A percentile compares a stretch with the other conserved stretches of the same genome.
phyloP scores from a whole-genome alignment of 2,797 vertebrate genomes.

The Crenuchus spilurus region DNA sequence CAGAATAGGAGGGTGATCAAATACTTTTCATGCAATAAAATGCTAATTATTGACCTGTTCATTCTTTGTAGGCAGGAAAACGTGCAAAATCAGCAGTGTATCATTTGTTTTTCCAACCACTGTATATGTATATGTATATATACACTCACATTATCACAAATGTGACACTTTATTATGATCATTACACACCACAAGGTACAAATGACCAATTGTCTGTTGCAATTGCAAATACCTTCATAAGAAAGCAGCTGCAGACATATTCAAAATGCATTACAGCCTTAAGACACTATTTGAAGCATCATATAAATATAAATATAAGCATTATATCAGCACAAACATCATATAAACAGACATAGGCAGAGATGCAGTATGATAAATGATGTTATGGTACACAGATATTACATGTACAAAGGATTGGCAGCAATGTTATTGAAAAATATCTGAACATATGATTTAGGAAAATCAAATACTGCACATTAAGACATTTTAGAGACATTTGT shows the following conservation, averaged over 20 bases:
- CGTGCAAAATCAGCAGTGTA: too few relatives aligned
- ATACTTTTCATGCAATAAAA: too few relatives aligned
- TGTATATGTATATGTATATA: too few relatives aligned
- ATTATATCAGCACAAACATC: neutral
- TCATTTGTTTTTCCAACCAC: too few relatives aligned
- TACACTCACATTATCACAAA: neutral
- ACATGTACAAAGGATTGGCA: conserved; percentile 21
- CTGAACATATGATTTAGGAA: neutral
- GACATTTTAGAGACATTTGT: conserved; percentile 2
- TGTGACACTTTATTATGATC: conserved; percentile 23
- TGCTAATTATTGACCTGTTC: too few relatives aligned
- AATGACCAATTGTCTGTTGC: conserved; percentile 70
- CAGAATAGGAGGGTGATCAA: too few relatives aligned
- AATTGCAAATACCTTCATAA: conserved; percentile 72
- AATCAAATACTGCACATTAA: conserved; percentile 23
- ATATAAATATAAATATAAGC: conserved; percentile 35
- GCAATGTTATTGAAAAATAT: conserved; percentile 9
- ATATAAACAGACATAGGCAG: conserved; percentile 18
- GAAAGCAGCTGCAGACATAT: conserved; percentile 90
- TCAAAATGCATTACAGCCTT: conserved; percentile 84
- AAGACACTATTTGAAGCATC: conserved; percentile 26
- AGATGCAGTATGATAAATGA: neutral
- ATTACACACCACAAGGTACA: conserved; percentile 64
- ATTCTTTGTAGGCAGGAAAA: too few relatives aligned
- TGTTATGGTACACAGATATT: neutral